Evolutionary conservation across 2,888 invertebrate genomes (phyloP).

Genomic region (Nezara viridula): DNA sequence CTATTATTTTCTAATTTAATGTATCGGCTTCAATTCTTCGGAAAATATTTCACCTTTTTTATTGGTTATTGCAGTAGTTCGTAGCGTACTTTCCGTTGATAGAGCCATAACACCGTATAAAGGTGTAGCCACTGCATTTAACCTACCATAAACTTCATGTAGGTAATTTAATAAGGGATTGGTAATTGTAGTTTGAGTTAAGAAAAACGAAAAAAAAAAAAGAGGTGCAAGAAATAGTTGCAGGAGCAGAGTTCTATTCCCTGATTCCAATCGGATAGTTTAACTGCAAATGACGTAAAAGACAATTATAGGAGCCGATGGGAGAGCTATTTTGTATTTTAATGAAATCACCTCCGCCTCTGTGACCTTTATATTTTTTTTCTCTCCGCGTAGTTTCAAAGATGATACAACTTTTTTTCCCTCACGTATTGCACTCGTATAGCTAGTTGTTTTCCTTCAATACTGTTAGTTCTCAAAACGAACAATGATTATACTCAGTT

Average conservation of each 20-base stretch:
- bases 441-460: not conserved
- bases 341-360: not conserved
- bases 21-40: not conserved
- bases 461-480: too few relatives aligned
- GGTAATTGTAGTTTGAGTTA: not conserved
- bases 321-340: conserved; percentile 15
- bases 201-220: not conserved
- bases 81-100: not conserved
- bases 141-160: not conserved
- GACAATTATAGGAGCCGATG: not conserved
- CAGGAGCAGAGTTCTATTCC: not conserved
- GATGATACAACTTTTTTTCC: not conserved
- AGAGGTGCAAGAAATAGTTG: not conserved
- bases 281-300: conserved; percentile 35
- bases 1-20: too few relatives aligned
- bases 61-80: not conserved
- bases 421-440: not conserved
- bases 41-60: not conserved
- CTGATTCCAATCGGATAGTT: conserved; percentile 31
- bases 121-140: not conserved
- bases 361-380: not conserved
- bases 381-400: not conserved
- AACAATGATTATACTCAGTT: too few relatives aligned
- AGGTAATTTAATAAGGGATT: not conserved
- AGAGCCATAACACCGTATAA: not conserved